Evolutionary conservation across 2,797 vertebrate species (phyloP), one percentile per base, ranked within the genome.

Genomic region (Ptychadena robeensis): DNA sequence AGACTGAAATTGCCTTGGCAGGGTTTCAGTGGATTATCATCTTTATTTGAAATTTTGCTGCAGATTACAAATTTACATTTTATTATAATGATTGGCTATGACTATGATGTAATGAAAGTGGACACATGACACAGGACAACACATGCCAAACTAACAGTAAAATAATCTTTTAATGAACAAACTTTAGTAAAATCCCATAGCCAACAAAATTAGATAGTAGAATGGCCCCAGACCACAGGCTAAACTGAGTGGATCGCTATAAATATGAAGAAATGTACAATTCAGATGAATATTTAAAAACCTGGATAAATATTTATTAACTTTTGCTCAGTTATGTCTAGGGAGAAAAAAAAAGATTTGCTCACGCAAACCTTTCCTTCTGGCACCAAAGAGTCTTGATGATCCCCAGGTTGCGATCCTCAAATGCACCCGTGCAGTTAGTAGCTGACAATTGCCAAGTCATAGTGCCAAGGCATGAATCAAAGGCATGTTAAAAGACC

Each of bases 1-100:
- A 69, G 35, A 22, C 67, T 69, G 35, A 69, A 69, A 69, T 69
- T 69, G 67, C 67, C n/a, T 69, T 69, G 67, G 67, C 67, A 37
- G 35, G 8, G 11, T 37, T 37, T 69, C 67, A 38, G 67, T 40
- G 34, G 35, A 40, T 69, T 69, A 69, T 69, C 67, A 38, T 69
- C 35, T 69, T 69, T 69, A 69, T 69, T 69, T 35, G 28, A 22
- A 69, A 69, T 69, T 69, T 35, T 69, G 67, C 67, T 69, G 34
- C 9, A 34, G 34, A 69, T 38, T 38, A 69, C 35, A 69, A 25
- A 69, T 69, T 38, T 69, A 69, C 34, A 34, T 38, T 69, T 10
- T 37, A 40, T 69, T 69, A 69, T 69, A 69, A 69, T 28, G 35
- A 69, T 69, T 38, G 67, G 9, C 67, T 69, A 5, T 69, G 67